phyloP scores from a whole-genome alignment of 2,113 vertebrate genomes.

The Climacteris rufus region DNA sequence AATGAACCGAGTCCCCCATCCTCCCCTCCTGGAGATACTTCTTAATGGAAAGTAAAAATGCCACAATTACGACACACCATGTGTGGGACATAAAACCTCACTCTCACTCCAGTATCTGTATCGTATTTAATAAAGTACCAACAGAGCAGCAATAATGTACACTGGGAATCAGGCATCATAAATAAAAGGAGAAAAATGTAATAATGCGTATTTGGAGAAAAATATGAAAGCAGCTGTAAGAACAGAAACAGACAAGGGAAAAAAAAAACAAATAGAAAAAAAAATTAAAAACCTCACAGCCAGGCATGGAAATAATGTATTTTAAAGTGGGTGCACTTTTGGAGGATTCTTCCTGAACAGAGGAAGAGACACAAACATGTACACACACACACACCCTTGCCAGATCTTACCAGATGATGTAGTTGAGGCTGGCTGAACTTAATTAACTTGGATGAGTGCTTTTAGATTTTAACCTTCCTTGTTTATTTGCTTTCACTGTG shows the following conservation, averaged over 20 bases:
- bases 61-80: constrained; percentile 71
- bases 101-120: constrained; percentile 47
- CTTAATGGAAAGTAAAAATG: constrained; percentile 72
- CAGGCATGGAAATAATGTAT: background rate
- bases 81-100: constrained; percentile 66
- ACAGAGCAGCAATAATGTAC: constrained; percentile 64
- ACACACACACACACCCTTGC: background rate
- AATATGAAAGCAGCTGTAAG: constrained; percentile 49
- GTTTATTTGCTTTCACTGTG: constrained; percentile 49
- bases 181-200: constrained; percentile 56
- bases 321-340: constrained; percentile 14
- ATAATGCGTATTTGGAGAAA: constrained; percentile 28
- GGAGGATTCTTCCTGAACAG: background rate
- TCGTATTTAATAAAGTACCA: constrained; percentile 71
- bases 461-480: constrained; percentile 66
- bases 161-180: constrained; percentile 48
- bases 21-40: constrained; percentile 65
- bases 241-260: background rate
- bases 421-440: constrained; percentile 62
- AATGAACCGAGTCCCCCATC: constrained; percentile 57
- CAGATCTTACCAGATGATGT: constrained; percentile 50
- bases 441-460: constrained; percentile 66
- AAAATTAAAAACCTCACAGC: background rate
- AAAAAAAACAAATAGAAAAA: background rate
- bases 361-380: background rate